Conservation (phyloP, 2,113 vertebrate species). For the Cariama cristata region DNA sequence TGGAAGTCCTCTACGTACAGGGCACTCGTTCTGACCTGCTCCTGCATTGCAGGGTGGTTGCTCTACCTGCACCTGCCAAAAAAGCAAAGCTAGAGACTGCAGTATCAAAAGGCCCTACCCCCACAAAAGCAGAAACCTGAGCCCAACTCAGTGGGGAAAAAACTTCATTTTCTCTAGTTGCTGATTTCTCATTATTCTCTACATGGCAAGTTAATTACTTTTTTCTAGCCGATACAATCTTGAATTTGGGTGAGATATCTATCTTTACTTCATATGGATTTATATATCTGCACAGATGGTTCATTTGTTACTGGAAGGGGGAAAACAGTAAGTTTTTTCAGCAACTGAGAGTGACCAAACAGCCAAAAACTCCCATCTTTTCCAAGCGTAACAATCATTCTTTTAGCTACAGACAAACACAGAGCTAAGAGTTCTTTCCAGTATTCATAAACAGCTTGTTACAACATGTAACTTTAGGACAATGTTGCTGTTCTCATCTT, state of each 20-base stretch:
- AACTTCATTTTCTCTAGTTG: neutral
- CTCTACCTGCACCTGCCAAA: neutral
- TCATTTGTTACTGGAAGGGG: neutral
- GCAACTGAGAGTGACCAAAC: neutral
- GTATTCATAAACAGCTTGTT: neutral
- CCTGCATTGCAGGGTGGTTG: neutral
- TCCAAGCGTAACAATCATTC: neutral
- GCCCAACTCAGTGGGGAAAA: neutral
- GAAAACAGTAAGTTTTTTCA: neutral
- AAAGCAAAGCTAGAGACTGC: neutral
- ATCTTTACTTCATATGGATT: neutral
- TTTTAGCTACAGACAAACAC: neutral
- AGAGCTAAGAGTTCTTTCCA: neutral
- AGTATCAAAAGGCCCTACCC: neutral
- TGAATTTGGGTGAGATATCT: neutral
- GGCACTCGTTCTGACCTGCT: neutral
- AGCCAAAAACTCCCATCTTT: accelerated
- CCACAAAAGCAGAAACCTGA: neutral
- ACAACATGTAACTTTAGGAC: neutral
- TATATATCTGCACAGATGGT: neutral
- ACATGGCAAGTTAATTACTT: neutral
- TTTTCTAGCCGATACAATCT: neutral
- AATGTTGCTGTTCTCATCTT: neutral
- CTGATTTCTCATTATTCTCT: neutral
- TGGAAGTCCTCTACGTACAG: neutral